A percentile compares a stretch with the other conserved stretches of the same genome.
phyloP scores from a whole-genome alignment of 2,888 invertebrate genomes.

The Pollenia angustigena region DNA sequence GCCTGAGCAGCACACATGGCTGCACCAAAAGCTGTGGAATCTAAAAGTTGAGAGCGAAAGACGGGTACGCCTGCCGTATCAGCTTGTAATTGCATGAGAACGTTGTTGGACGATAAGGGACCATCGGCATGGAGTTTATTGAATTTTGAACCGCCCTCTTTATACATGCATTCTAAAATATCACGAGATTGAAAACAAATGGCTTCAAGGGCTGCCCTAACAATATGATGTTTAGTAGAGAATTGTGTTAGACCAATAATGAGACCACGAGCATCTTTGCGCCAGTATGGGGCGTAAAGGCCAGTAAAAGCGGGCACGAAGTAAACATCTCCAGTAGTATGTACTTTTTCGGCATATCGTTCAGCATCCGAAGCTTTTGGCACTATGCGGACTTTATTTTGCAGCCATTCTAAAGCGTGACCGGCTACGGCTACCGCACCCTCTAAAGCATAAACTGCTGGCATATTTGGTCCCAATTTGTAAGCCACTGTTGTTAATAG shows the following conservation, averaged over 20 bases:
- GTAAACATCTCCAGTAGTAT: conserved; percentile 96
- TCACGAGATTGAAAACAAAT: conserved; percentile 98
- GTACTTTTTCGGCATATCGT: conserved; percentile 90
- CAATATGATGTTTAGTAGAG: conserved; percentile 96
- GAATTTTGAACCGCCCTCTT: conserved; percentile 94
- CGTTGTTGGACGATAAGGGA: conserved; percentile 93
- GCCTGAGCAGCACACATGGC: conserved; percentile 96
- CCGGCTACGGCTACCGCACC: conserved; percentile 97
- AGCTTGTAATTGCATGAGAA: conserved; percentile 98
- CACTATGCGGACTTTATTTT: conserved; percentile 95
- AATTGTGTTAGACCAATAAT: conserved; percentile 97
- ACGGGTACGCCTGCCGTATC: conserved; percentile 96
- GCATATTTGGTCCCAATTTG: conserved; percentile 91
- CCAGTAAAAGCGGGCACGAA: conserved; percentile 99
- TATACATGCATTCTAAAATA: conserved; percentile 96
- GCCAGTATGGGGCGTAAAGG: conserved; percentile 98
- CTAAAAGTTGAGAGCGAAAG: conserved; percentile 92
- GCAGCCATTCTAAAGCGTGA: conserved; percentile 95
- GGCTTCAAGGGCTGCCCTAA: conserved; percentile 96
- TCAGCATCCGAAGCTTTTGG: conserved; percentile 90
- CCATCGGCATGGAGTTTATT: conserved; percentile 96
- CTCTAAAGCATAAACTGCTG: conserved; percentile 97
- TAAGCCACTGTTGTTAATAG: conserved; percentile 96
- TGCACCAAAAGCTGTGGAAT: conserved; percentile 96
- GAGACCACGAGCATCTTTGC: conserved; percentile 95